Base-by-base conservation (phyloP, 2,797 vertebrate genomes). In the Gadopsis bispinosus region DNA sequence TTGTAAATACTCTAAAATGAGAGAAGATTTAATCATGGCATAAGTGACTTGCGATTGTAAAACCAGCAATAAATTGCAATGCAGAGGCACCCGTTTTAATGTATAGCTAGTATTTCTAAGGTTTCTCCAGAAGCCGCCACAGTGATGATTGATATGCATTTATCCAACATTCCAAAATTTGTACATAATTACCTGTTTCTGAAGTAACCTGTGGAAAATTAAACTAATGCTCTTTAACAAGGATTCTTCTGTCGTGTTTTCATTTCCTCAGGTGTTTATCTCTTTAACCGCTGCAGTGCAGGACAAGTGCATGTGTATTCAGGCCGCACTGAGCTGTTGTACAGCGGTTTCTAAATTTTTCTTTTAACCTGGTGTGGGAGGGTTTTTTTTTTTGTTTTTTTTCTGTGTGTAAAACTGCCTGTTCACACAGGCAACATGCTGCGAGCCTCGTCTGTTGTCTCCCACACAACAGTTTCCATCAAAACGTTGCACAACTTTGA, bases 131-230 rank as follows among this genome's bases (percentile, higher is more conserved):
- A 95, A 96, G 93, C 92, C 69, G 91, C 92, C 94, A 92, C 90
- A 84, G 89, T 92, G 85, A 95, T 93, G 92, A 95, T 94, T 90
- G 91, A 96, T 96, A 94, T 94, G 92, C 95, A 95, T 97, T 97
- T 97, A 96, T 93, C 95, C 96, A 96, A 96, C 97, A 98, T 97
- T 98, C 96, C 96, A 97, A 95, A 96, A 96, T 97, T 97, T 98
- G 95, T 98, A 96, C 92, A 97, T 97, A 97, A 94, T 91, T 95
- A 95, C 94, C 92, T 95, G 95, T 97, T 97, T 97, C 95, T 96
- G 94, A 97, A 93, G 89, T 97, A 96, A 97, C 94, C 96, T 95
- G 95, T 95, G 96, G 95, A 96, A 94, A 96, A 95, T 97, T 97
- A 79, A 98, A 97, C 94, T 96, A 97, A 97, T 96, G 94, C 93